Percentiles rank a stretch among this genome's conserved stretches.
These are phyloP conservation scores for Oreochromis tanganicae DNA, from an alignment of 2,113 vertebrate species.

Conservation along the genomic window DNA sequence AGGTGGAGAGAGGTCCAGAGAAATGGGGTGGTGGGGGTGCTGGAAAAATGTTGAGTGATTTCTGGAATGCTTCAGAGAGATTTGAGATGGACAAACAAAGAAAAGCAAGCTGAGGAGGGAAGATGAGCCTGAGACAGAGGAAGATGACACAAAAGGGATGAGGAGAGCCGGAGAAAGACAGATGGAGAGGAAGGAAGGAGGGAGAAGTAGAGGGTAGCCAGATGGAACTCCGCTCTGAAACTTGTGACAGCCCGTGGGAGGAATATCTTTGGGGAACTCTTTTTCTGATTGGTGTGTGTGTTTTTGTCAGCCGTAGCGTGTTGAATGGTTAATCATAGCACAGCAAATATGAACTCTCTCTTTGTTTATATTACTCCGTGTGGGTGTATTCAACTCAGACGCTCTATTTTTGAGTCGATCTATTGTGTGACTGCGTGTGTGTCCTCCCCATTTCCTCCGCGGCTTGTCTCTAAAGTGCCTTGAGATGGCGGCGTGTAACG, in stretches of 20 bases:
- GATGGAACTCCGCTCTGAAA: constrained; percentile 32
- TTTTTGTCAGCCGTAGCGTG: not conserved
- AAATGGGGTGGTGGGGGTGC: not conserved
- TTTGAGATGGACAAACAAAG: not conserved
- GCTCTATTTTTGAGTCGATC: constrained; percentile 1
- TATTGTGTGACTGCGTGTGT: not conserved
- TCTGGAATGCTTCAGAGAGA: not conserved
- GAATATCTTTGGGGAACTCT: constrained; percentile 26
- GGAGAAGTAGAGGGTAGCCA: constrained; percentile 11
- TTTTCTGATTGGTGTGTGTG: constrained; percentile 7
- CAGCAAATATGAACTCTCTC: constrained; percentile 10
- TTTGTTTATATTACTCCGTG: constrained; percentile 13
- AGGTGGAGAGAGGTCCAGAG: not conserved
- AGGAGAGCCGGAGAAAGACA: constrained; percentile 16
- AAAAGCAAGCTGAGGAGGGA: not conserved
- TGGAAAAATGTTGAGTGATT: not conserved
- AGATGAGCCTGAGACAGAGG: not conserved
- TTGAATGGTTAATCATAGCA: constrained; percentile 7
- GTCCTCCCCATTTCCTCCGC: constrained; percentile 17
- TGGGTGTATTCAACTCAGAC: not conserved
- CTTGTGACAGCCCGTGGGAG: constrained; percentile 47
- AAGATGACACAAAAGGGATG: not conserved
- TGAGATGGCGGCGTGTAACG: constrained; percentile 15
- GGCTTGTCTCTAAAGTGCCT: constrained; percentile 28
- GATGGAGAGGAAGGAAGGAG: constrained; percentile 14